These are phyloP conservation scores for Cyprinodon tularosa DNA, from an alignment of 2,113 vertebrate genomes.

Conservation along the genomic window DNA sequence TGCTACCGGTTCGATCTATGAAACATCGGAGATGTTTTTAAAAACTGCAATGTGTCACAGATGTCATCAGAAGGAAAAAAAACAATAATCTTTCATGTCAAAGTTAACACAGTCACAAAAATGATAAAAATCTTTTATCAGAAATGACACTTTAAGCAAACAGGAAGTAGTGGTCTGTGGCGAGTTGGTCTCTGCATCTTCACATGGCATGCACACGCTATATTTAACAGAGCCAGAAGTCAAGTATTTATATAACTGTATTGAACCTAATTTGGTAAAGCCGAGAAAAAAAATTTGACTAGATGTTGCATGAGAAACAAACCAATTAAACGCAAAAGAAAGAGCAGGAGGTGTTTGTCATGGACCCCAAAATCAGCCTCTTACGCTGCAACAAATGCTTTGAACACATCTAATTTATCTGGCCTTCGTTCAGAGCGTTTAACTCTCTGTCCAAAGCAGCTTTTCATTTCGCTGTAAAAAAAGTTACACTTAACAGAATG, in stretches of 20 bases:
- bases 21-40: neutral
- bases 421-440: slow-evolving; percentile 37
- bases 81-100: neutral
- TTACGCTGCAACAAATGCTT: slow-evolving; percentile 26
- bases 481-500: slow-evolving; percentile 49
- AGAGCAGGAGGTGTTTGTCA: slow-evolving; percentile 27
- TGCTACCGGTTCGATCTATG: neutral
- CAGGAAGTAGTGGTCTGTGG: slow-evolving; percentile 74
- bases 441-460: slow-evolving; percentile 39
- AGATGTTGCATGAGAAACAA: slow-evolving; percentile 21
- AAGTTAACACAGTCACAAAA: neutral
- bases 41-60: neutral
- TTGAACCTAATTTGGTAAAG: slow-evolving; percentile 13
- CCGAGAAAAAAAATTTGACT: neutral
- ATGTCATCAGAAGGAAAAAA: neutral
- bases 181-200: slow-evolving; percentile 18
- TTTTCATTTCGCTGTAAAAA: slow-evolving; percentile 48
- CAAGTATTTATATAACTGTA: neutral
- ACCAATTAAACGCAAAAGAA: slow-evolving; percentile 23
- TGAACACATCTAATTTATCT: slow-evolving; percentile 49
- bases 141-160: slow-evolving; percentile 62
- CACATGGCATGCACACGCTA: slow-evolving; percentile 5
- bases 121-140: slow-evolving; percentile 61
- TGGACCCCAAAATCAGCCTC: slow-evolving; percentile 28
- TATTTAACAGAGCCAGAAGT: slow-evolving; percentile 12